phyloP scores from a whole-genome alignment of 2,888 invertebrate genomes.

The Icerya purchasi region DNA sequence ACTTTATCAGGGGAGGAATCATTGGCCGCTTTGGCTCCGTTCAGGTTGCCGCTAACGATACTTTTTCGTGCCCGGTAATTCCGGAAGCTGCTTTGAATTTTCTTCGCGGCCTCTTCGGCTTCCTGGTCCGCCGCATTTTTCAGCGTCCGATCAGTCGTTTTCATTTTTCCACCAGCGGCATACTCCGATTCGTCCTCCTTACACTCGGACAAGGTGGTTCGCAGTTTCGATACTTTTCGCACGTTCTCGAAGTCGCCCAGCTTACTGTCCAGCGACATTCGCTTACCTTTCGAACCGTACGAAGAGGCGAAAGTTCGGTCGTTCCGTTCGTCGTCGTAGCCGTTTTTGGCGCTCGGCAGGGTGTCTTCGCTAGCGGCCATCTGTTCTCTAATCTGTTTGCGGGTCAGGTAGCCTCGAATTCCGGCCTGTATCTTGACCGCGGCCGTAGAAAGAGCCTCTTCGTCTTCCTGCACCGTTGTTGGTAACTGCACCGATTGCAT shows the following conservation, averaged over 20 bases:
- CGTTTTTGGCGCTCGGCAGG: not conserved
- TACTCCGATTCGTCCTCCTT: slow-evolving; percentile 8
- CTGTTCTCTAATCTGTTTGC: slow-evolving; percentile 14
- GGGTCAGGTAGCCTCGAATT: slow-evolving; percentile 19
- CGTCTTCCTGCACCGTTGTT: not conserved
- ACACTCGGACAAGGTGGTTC: slow-evolving; percentile 10
- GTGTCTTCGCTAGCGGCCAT: slow-evolving; percentile 4
- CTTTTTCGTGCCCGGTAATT: slow-evolving; percentile 26
- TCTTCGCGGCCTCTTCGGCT: slow-evolving; percentile 28
- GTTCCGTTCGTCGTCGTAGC: not conserved
- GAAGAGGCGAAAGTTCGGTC: too few relatives aligned
- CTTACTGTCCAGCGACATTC: slow-evolving; percentile 11
- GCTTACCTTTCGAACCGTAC: slow-evolving; percentile 8
- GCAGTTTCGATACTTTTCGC: slow-evolving; percentile 8
- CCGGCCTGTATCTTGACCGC: slow-evolving; percentile 21
- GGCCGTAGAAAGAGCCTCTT: not conserved
- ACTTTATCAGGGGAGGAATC: too few relatives aligned
- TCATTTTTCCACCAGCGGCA: not conserved
- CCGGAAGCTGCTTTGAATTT: slow-evolving; percentile 34
- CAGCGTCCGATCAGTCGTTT: not conserved
- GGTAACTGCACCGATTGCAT: slow-evolving; percentile 12
- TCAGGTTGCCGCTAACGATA: too few relatives aligned
- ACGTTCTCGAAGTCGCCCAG: slow-evolving; percentile 9
- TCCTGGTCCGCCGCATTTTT: not conserved
- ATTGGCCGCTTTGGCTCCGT: too few relatives aligned